A percentile compares a stretch with the other conserved stretches of the same genome.
phyloP scores from a whole-genome alignment of 2,113 vertebrate genomes.

The Panurus biarmicus region DNA sequence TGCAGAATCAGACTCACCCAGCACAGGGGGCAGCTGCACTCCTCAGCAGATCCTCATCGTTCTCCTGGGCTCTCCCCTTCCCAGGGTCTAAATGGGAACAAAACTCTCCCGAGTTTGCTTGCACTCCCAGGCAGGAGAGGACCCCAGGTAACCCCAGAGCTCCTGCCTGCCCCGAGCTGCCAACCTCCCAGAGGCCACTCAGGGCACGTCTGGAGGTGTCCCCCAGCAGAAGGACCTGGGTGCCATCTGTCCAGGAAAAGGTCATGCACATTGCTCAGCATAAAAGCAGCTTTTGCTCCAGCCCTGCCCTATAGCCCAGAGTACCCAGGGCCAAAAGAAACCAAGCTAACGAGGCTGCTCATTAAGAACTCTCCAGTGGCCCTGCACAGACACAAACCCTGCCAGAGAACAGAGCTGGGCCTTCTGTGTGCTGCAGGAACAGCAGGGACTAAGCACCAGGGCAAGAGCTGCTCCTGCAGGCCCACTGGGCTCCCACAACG shows the following conservation, averaged over 20 bases:
- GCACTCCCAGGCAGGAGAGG: fast-evolving
- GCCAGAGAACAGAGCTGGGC: neutral
- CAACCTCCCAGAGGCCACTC: neutral
- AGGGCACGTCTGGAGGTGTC: neutral
- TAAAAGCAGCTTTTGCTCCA: neutral
- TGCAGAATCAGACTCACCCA: neutral
- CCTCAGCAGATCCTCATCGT: conserved; percentile 18
- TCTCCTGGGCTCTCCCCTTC: neutral
- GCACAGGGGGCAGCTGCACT: neutral
- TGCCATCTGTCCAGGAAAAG: neutral
- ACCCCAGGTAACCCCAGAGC: too few species aligned
- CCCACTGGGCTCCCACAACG: neutral
- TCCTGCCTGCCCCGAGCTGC: neutral
- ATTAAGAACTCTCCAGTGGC: neutral
- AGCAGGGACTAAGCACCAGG: neutral
- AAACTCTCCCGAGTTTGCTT: neutral
- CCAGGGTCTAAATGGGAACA: neutral
- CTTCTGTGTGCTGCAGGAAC: neutral
- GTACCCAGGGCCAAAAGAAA: neutral
- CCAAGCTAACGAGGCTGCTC: neutral
- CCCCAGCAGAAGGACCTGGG: neutral
- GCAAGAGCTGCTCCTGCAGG: neutral
- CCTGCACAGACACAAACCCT: neutral
- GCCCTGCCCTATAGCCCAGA: neutral
- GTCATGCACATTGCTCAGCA: neutral